Evolutionary conservation across 2,888 invertebrate genomes (phyloP), one percentile per base, ranked within the genome.

Genomic region (Xylota segnis): DNA sequence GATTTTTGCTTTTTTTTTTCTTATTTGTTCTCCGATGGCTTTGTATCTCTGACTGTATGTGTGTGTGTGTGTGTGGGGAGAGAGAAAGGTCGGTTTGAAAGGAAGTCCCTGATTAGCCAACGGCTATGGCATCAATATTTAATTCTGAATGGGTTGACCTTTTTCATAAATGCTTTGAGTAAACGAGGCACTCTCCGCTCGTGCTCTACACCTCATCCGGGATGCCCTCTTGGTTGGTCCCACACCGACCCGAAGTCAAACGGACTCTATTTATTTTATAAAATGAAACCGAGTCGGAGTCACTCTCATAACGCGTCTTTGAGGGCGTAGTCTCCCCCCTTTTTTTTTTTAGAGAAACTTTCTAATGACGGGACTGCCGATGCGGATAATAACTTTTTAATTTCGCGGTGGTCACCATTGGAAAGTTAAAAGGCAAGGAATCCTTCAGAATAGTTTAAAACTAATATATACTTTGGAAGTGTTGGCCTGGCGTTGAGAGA

Each of bases 131-230:
- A 86, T 86, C 82, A 86, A 86, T 86, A 86, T 82, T 82, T 86
- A 82, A 86, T 81, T 77, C 82, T 68, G 86, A 86, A 82, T 82
- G 82, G 82, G 86, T 86, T 86, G 86, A 86, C 86, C 86, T 86
- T 84, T 66, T 86, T 82, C 84, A 82, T 68, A 86, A 86, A 86
- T 82, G 82, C 86, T 86, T 82, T 82, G 61, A 82, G 63, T 61
- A 70, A 77, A 77, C 82, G 56, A 72, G 65, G 59, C 66, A 63
- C 45, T 58, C 70, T 76, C 65, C 40, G 32, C 37, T 54, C 14
- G 10, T 18, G 32, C 40, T 32, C 50, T 58, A 65, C 52, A 47
- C 54, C 45, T 65, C 37, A 45, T 50, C 23, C 29, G 70, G 54
- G 34, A 78, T 40, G 45, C 29, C 52, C 12, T 79, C 16, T n/a